These are phyloP conservation scores for Montipora sp. DNA, from an alignment of 64 coral and sea anemone genomes.

Conservation along the genomic window DNA sequence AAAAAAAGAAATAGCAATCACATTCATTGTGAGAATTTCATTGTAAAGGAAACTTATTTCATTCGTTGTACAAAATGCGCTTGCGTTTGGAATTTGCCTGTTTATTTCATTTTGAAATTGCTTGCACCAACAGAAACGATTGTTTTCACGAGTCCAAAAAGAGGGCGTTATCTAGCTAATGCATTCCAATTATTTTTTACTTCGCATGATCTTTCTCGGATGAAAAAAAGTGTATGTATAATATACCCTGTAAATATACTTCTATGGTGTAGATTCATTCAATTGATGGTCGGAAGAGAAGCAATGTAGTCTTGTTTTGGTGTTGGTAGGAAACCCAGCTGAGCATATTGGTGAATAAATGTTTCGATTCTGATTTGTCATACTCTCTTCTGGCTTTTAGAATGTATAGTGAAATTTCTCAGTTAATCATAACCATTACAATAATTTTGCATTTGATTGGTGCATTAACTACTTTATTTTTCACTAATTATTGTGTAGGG, in stretches of 20 bases:
- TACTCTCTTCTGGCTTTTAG: background rate
- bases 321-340: background rate
- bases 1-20: background rate
- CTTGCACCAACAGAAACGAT: background rate
- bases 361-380: background rate
- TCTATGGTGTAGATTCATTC: background rate
- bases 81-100: background rate
- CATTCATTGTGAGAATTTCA: background rate
- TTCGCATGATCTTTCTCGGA: background rate
- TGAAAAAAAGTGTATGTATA: background rate
- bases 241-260: constrained; percentile 26
- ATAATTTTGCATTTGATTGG: too few species aligned
- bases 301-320: background rate
- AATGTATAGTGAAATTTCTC: too few species aligned
- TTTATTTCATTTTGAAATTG: background rate
- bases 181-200: background rate
- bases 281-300: background rate
- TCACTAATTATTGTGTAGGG: too few species aligned
- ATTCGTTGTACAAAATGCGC: background rate
- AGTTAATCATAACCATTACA: too few species aligned
- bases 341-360: background rate
- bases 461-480: too few species aligned
- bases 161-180: background rate
- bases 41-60: background rate
- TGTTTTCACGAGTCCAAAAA: background rate